Evolutionary conservation across 2,113 vertebrate genomes (phyloP).

Genomic region (Ciconia stormi): DNA sequence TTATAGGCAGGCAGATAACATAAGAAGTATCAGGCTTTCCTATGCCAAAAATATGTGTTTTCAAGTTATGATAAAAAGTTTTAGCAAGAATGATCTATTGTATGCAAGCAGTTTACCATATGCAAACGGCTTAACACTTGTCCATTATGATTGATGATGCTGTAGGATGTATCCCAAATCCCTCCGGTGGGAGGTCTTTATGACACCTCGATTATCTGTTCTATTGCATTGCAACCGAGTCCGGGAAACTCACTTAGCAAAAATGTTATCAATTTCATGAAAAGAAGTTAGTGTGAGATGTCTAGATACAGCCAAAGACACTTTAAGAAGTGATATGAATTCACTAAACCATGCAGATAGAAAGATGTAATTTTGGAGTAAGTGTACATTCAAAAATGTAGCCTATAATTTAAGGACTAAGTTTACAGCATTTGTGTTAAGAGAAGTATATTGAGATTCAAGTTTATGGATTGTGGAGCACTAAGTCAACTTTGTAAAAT

Average conservation of each 20-base stretch:
- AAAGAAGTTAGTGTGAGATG: background rate
- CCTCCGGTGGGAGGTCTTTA: background rate
- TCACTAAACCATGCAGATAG: background rate
- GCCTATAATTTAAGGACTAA: background rate
- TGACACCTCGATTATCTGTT: background rate
- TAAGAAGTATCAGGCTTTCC: background rate
- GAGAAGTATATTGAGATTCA: background rate
- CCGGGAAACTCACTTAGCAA: slow-evolving; percentile 3
- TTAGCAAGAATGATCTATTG: background rate
- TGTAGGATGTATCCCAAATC: background rate
- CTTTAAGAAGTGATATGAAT: background rate
- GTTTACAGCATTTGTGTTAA: background rate
- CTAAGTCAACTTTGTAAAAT: background rate
- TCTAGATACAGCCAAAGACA: background rate
- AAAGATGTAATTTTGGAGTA: background rate
- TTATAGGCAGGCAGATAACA: background rate
- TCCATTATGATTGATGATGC: background rate
- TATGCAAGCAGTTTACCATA: background rate
- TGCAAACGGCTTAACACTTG: background rate
- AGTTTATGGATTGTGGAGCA: background rate
- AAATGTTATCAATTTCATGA: background rate
- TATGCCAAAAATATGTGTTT: background rate
- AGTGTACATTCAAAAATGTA: background rate
- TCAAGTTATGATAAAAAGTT: background rate
- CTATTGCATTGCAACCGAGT: background rate